These are phyloP conservation scores for Diaphora mendica DNA, from an alignment of 2,888 invertebrate genomes.

Conservation along the genomic window DNA sequence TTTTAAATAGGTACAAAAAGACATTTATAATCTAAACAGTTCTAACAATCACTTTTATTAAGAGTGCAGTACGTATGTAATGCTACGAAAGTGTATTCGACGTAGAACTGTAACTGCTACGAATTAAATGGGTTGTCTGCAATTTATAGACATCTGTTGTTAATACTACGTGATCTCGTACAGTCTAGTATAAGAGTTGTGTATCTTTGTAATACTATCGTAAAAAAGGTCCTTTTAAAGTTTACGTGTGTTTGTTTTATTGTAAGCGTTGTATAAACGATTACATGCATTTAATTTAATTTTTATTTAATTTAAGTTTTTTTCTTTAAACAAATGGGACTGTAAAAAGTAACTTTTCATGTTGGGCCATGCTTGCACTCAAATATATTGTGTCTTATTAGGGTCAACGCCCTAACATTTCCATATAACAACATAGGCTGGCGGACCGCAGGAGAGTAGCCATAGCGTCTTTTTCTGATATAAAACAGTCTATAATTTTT, in stretches of 20 bases:
- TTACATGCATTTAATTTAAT: not conserved
- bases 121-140: constrained; percentile 30
- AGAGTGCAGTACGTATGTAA: not conserved
- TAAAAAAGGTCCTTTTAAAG: not conserved
- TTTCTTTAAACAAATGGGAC: no score
- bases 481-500: no score
- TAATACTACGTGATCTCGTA: constrained; percentile 35
- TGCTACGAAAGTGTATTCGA: constrained; percentile 4
- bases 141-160: constrained; percentile 44
- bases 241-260: not conserved
- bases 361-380: no score
- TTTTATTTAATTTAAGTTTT: no score
- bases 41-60: not conserved
- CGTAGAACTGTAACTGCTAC: not conserved
- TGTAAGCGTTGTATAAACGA: not conserved
- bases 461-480: no score
- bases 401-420: no score
- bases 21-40: not conserved
- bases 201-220: constrained; percentile 16
- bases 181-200: constrained; percentile 25
- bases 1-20: not conserved
- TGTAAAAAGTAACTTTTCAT: no score
- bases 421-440: no score
- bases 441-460: no score
- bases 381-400: no score